A percentile compares a stretch with the other conserved stretches of the same genome.
phyloP scores from a whole-genome alignment of 1,140 invertebrate genomes.

The Brachionus angularis region DNA sequence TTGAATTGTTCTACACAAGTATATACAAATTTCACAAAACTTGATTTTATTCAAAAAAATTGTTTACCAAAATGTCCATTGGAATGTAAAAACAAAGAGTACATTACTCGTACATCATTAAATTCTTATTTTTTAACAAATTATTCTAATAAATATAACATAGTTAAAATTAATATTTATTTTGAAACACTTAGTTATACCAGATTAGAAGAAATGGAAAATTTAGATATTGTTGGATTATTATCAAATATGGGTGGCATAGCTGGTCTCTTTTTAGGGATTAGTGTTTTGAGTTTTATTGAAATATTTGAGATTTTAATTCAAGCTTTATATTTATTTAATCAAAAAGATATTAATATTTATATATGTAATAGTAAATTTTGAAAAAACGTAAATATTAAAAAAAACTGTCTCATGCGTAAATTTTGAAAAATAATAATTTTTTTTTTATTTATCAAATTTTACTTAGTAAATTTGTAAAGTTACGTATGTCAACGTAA shows the following conservation, averaged over 20 bases:
- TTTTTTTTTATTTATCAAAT: no score
- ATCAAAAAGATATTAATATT: no score
- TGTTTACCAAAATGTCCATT: constrained; percentile 7
- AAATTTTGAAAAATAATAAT: no score
- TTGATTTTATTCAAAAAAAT: background rate
- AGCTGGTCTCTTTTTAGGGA: constrained; percentile 26
- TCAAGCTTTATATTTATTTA: background rate
- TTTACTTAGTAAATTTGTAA: no score
- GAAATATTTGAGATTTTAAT: constrained; percentile 42
- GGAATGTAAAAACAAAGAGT: background rate
- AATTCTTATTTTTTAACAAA: no score
- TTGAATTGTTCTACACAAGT: background rate
- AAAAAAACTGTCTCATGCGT: no score
- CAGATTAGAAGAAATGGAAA: background rate
- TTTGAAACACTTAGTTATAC: constrained; percentile 23
- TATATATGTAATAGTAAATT: no score
- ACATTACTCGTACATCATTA: background rate
- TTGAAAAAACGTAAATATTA: no score
- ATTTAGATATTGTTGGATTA: background rate
- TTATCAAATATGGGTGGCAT: constrained; percentile 40
- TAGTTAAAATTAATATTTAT: background rate
- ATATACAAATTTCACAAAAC: background rate
- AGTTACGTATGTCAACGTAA: no score
- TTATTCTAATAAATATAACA: background rate
- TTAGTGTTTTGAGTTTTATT: constrained; percentile 27